Evolutionary conservation across 2,888 invertebrate species (phyloP), one percentile per base, ranked within the genome.

Genomic region (Silvanus unidentatus): DNA sequence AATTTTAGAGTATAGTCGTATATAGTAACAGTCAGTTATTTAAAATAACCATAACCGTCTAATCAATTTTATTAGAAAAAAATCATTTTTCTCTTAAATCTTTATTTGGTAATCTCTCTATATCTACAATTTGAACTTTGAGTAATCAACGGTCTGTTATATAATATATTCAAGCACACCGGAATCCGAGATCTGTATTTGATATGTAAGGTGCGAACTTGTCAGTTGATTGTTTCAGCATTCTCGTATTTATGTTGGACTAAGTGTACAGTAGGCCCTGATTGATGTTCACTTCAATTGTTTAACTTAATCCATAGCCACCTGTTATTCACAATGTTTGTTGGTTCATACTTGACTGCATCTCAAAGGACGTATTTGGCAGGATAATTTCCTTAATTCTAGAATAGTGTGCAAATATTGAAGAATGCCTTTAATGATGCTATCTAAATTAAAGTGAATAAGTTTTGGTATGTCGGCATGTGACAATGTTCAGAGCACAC

Each of bases 271-370:
- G 57, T 50, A 52, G 55, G 53, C 50, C 51, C 57, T 60, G 61
- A 63, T 60, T 64, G 64, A 64, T 64, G 63, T 63, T 61, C 64
- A 62, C 57, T 62, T 63, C 62, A 60, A 64, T 65, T 64, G 64
- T 64, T 63, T 63, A 62, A 64, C 62, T 64, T 62, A 57, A 59
- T 57, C 53, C 55, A 50, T 55, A 53, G 56, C 55, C 58, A 59
- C 59, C 59, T 59, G 59, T 59, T 59, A 51, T 55, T 40, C 50
- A 45, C 48, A 45, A 47, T 51, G 55, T 57, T 57, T 53, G 55
- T 49, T 44, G 45, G 38, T 37, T 47, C 42, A 54, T 51, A 55
- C 52, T 53, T 42, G 55, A 52, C 42, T 52, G 54, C 50, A 47
- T 51, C 45, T 52, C 53, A 55, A 57, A 55, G 55, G 52, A 47